phyloP scores from a whole-genome alignment of 2,113 vertebrate genomes.

The Pao palembangensis region DNA sequence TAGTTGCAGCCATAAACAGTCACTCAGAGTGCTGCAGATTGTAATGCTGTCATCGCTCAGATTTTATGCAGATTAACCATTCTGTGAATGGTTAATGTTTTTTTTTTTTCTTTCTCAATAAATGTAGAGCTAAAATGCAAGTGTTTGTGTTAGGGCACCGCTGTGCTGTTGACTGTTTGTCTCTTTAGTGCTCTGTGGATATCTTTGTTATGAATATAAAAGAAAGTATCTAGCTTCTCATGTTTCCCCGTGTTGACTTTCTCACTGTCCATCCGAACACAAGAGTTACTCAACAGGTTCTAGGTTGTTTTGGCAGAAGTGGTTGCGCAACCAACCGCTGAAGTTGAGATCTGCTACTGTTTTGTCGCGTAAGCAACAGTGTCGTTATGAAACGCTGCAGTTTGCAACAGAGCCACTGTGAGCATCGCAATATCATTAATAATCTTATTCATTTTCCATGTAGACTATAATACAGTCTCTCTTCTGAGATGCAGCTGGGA shows the following conservation, averaged over 20 bases:
- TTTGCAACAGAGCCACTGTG: neutral
- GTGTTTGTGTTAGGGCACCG: neutral
- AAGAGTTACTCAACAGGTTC: slow-evolving; percentile 58
- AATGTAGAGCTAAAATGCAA: slow-evolving; percentile 8
- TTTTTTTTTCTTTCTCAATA: slow-evolving; percentile 23
- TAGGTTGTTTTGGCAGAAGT: slow-evolving; percentile 55
- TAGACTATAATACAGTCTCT: neutral
- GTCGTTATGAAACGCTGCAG: slow-evolving; percentile 21
- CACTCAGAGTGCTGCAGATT: no score
- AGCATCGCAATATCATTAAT: neutral
- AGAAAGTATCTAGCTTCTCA: slow-evolving; percentile 18
- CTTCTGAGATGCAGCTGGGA: neutral
- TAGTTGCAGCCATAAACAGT: slow-evolving; percentile 25
- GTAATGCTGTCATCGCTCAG: no score
- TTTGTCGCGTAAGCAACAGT: slow-evolving; percentile 7
- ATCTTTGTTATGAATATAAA: slow-evolving; percentile 15
- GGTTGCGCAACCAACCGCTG: slow-evolving; percentile 51
- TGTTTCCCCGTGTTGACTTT: slow-evolving; percentile 15
- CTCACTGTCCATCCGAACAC: slow-evolving; percentile 28
- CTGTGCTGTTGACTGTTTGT: slow-evolving; percentile 13
- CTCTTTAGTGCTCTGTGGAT: slow-evolving; percentile 1
- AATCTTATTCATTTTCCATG: neutral
- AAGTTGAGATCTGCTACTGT: slow-evolving; percentile 24
- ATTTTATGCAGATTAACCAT: no score
- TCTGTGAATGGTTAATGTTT: slow-evolving; percentile 56